Conservation (phyloP, 2,113 vertebrate genomes). For the Myrmecophaga tridactyla region DNA sequence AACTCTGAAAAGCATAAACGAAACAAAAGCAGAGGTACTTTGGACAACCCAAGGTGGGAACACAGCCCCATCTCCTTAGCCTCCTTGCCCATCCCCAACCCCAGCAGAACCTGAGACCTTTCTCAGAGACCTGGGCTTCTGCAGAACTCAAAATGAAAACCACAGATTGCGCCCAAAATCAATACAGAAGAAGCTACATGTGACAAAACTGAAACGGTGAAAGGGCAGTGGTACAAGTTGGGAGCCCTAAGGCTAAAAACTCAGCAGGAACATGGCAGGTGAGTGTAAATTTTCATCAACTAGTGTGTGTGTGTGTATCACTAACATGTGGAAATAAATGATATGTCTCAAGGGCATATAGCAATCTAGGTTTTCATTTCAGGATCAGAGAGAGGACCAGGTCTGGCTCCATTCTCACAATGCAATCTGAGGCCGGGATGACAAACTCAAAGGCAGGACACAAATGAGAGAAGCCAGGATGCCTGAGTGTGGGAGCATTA, state of each 20-base stretch:
- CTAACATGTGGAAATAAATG: background rate
- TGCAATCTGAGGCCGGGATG: no score
- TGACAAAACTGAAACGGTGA: background rate
- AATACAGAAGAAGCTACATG: background rate
- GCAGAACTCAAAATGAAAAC: background rate
- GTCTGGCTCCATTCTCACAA: background rate
- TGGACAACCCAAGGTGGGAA: background rate
- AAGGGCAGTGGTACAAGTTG: background rate
- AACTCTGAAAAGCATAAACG: background rate
- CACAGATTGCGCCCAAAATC: no score
- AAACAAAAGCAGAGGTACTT: background rate
- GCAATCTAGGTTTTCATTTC: background rate
- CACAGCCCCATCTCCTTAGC: background rate
- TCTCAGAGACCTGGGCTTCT: no score
- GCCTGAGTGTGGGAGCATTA: fast-evolving
- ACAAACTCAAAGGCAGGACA: background rate
- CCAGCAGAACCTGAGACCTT: background rate
- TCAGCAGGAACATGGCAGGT: background rate
- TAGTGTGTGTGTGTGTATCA: no score
- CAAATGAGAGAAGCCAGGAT: background rate
- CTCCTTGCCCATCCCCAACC: background rate
- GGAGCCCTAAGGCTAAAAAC: background rate
- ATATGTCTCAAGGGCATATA: background rate
- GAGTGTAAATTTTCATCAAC: background rate
- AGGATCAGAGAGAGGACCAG: background rate